phyloP scores from a whole-genome alignment of 2,888 invertebrate genomes.

The Pyrgus malvae region DNA sequence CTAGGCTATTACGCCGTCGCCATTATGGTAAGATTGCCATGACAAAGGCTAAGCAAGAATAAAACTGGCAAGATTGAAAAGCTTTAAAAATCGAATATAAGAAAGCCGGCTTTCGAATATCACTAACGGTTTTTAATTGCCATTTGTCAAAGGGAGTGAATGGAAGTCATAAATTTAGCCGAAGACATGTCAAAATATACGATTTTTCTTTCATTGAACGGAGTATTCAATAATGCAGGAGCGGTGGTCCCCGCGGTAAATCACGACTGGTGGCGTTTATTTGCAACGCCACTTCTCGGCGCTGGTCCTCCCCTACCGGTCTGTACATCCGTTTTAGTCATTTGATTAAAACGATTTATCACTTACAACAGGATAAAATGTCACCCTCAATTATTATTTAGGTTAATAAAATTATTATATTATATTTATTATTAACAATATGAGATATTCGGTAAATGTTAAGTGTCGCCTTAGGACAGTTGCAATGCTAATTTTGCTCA shows the following conservation, averaged over 20 bases:
- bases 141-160: conserved; percentile 62
- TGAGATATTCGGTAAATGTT: no score
- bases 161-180: conserved; percentile 67
- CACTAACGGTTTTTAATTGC: conserved; percentile 60
- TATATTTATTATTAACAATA: no score
- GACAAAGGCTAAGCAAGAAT: conserved; percentile 30
- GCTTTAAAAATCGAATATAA: conserved; percentile 21
- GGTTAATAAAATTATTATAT: no score
- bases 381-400: conserved; percentile 7
- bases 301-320: conserved; percentile 23
- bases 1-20: conserved; percentile 16
- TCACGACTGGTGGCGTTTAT: conserved; percentile 58
- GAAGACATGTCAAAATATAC: conserved; percentile 68
- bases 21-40: conserved; percentile 26
- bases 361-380: conserved; percentile 12
- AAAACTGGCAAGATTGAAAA: conserved; percentile 23
- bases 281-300: conserved; percentile 49
- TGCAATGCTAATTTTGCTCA: no score
- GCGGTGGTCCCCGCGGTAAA: conserved; percentile 60
- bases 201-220: conserved; percentile 71
- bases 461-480: no score
- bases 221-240: conserved; percentile 71
- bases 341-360: conserved; percentile 35
- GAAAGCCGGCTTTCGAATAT: conserved; percentile 26
- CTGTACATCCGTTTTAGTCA: conserved; percentile 31